Conservation (phyloP, 2,888 invertebrate genomes). For the Heliconius ethilla region DNA sequence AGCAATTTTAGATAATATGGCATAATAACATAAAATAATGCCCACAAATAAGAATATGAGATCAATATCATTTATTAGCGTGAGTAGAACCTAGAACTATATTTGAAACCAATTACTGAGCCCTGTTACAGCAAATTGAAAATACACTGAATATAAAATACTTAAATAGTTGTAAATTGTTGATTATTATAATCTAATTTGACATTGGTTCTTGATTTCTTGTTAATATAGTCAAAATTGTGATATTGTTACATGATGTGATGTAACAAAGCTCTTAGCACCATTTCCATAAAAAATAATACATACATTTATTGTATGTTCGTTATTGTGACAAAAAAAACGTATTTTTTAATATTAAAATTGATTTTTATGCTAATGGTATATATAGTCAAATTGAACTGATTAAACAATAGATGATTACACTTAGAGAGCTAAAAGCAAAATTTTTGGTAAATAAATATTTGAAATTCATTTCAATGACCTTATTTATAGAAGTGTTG, state of each 20-base stretch:
- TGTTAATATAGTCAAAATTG: constrained; percentile 4
- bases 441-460: constrained; percentile 60
- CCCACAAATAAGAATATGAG: constrained; percentile 76
- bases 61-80: constrained; percentile 65
- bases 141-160: background rate
- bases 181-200: background rate
- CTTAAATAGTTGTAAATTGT: background rate
- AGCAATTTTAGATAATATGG: constrained; percentile 69
- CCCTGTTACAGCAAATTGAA: constrained; percentile 23
- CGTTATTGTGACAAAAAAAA: constrained; percentile 44
- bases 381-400: constrained; percentile 53
- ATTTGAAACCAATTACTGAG: constrained; percentile 18
- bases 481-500: constrained; percentile 51
- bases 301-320: constrained; percentile 8
- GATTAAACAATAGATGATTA: constrained; percentile 53
- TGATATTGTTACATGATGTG: constrained; percentile 11
- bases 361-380: constrained; percentile 55
- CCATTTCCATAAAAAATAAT: constrained; percentile 41
- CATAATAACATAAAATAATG: constrained; percentile 69
- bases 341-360: constrained; percentile 49
- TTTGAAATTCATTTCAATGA: constrained; percentile 55
- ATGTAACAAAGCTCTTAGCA: constrained; percentile 42
- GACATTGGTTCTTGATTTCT: background rate
- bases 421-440: constrained; percentile 70
- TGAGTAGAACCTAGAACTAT: constrained; percentile 43